phyloP scores from a whole-genome alignment of 2,113 vertebrate species.

The Crocuta crocuta region DNA sequence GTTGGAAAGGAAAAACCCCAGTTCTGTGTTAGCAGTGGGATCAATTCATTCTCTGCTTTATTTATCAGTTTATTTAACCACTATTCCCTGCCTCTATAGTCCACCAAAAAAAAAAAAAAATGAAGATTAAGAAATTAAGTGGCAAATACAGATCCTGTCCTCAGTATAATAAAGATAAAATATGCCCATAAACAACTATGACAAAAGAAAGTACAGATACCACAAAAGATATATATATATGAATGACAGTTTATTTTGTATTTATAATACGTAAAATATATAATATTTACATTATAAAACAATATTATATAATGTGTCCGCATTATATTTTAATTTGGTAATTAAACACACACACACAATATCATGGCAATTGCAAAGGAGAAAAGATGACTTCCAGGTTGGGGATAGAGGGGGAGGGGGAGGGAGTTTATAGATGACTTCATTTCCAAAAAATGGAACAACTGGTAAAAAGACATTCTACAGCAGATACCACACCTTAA shows the following conservation, averaged over 20 bases:
- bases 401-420: fast-evolving
- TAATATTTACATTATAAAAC: neutral
- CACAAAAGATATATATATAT: neutral
- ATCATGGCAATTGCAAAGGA: neutral
- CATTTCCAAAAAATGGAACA: neutral
- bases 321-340: neutral
- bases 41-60: neutral
- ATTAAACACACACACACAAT: neutral
- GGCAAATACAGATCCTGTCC: neutral
- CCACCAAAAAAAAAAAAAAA: neutral
- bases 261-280: neutral
- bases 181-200: neutral
- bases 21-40: neutral
- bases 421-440: neutral
- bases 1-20: neutral
- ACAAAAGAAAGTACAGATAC: neutral
- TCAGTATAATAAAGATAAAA: neutral
- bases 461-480: neutral
- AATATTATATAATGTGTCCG: neutral
- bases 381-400: neutral
- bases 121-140: neutral
- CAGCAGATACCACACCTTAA: neutral
- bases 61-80: neutral
- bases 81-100: neutral
- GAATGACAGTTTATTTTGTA: neutral